A percentile compares a stretch with the other conserved stretches of the same genome.
phyloP scores from a whole-genome alignment of 2,797 vertebrate genomes.

The Menidia menidia region DNA sequence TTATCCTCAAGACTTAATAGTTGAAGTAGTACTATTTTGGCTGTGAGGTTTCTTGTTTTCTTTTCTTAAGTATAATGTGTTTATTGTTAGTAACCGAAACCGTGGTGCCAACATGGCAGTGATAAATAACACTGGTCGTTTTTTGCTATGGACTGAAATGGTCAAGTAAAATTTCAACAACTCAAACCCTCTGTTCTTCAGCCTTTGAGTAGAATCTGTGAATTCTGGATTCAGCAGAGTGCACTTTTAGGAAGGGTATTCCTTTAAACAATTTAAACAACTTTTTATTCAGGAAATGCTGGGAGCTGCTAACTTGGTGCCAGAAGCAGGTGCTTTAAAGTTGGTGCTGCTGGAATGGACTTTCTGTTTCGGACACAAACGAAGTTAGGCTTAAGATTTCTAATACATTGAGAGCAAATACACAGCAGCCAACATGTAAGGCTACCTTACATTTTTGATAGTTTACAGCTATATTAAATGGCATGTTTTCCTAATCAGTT shows the following conservation, averaged over 20 bases:
- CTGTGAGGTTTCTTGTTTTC: background rate
- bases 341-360: background rate
- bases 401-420: too few relatives aligned
- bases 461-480: too few relatives aligned
- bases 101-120: conserved; percentile 19
- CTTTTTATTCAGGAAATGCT: background rate
- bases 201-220: background rate
- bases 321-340: background rate
- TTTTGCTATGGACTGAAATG: conserved; percentile 26
- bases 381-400: too few relatives aligned
- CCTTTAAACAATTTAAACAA: background rate
- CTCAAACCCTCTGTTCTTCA: background rate
- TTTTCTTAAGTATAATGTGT: background rate
- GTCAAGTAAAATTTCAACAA: background rate
- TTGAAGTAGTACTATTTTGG: background rate
- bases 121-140: conserved; percentile 15
- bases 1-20: background rate
- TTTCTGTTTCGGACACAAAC: background rate
- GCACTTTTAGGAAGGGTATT: background rate
- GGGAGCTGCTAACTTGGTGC: background rate
- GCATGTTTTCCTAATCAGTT: too few relatives aligned
- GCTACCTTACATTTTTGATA: too few relatives aligned
- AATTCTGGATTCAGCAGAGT: background rate
- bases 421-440: too few relatives aligned
- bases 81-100: background rate